phyloP scores from a whole-genome alignment of 2,797 vertebrate species.

The Agapornis canus region DNA sequence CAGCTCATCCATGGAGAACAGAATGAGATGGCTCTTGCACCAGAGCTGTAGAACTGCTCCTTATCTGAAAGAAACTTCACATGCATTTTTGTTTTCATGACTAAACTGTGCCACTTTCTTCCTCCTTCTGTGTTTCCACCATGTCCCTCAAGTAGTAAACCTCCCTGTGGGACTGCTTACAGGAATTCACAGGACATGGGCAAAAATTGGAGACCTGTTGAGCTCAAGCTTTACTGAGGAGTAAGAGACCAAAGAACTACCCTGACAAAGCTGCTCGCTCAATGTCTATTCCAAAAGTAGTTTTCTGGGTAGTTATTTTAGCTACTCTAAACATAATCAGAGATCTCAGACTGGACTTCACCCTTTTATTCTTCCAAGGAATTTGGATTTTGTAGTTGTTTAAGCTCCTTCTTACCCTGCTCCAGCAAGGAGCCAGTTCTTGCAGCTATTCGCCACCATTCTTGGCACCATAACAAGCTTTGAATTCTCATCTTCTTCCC shows the following conservation, averaged over 20 bases:
- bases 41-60: neutral
- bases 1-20: accelerated
- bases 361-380: neutral
- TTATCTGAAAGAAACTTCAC: neutral
- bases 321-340: neutral
- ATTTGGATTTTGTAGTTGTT: neutral
- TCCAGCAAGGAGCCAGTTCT: neutral
- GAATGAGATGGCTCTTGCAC: neutral
- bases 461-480: neutral
- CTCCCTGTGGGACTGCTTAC: neutral
- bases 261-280: neutral
- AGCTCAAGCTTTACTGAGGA: neutral
- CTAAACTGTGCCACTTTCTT: neutral
- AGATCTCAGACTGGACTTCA: neutral
- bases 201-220: neutral
- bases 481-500: conserved; percentile 38
- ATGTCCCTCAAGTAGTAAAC: neutral
- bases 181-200: neutral
- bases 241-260: neutral
- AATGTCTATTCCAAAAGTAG: neutral
- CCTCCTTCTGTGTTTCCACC: neutral
- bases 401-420: neutral
- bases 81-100: neutral
- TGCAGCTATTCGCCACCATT: neutral
- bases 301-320: neutral